phyloP scores from a whole-genome alignment of 1,140 invertebrate genomes.

The Dolichoris vasculosae region DNA sequence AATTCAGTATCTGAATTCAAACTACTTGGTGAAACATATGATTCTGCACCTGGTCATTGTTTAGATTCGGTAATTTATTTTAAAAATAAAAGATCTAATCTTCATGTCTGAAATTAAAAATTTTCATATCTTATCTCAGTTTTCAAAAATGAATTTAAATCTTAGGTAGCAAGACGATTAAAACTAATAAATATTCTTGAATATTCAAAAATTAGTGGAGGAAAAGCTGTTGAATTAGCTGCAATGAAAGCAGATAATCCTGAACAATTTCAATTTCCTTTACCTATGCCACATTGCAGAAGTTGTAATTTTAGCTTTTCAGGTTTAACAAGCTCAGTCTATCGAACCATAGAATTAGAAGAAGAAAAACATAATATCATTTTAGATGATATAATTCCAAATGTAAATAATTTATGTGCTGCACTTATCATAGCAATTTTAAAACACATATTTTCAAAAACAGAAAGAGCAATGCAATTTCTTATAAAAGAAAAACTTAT shows the following conservation, averaged over 20 bases:
- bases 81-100: constrained; percentile 24
- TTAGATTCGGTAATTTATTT: constrained; percentile 85
- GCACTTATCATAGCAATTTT: constrained; percentile 85
- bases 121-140: too few species aligned
- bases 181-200: constrained; percentile 88
- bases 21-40: constrained; percentile 84
- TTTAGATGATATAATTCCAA: constrained; percentile 84
- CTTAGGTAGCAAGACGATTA: constrained; percentile 85
- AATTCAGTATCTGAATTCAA: constrained; percentile 85
- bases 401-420: constrained; percentile 90
- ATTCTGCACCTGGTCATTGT: constrained; percentile 93
- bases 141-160: constrained; percentile 22
- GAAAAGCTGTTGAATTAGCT: constrained; percentile 88
- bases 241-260: constrained; percentile 82
- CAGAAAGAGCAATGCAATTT: constrained; percentile 89
- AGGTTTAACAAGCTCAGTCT: constrained; percentile 80
- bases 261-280: constrained; percentile 80
- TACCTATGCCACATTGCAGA: constrained; percentile 76
- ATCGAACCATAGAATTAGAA: constrained; percentile 74
- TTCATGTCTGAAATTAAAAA: background rate
- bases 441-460: constrained; percentile 86
- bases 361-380: constrained; percentile 78
- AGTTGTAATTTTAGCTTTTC: constrained; percentile 92
- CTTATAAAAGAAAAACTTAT: constrained; percentile 79
- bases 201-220: constrained; percentile 85